Evolutionary conservation across 2,797 vertebrate species (phyloP).

Genomic region (Crocidura indochinensis): DNA sequence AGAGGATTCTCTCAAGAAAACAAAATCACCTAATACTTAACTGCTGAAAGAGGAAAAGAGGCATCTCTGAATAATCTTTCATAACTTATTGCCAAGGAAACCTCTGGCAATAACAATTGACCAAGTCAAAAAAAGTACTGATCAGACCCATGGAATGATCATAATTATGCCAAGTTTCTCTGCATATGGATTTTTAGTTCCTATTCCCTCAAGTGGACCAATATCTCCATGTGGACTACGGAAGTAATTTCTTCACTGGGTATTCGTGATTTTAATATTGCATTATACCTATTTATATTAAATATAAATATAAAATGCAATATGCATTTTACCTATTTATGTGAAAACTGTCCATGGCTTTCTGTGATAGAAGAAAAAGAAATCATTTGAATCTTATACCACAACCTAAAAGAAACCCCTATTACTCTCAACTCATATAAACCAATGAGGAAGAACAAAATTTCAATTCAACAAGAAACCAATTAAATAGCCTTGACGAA

Average conservation of each 20-base stretch:
- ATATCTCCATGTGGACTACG: neutral
- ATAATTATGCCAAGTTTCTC: neutral
- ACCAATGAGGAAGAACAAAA: no score
- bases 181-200: neutral
- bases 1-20: neutral
- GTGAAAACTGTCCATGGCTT: neutral
- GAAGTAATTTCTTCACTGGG: neutral
- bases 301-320: no score
- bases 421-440: no score
- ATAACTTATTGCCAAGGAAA: neutral
- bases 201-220: no score
- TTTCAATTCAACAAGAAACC: no score
- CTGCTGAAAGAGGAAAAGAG: neutral
- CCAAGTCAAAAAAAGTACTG: neutral
- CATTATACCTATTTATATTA: no score
- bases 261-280: neutral
- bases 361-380: neutral
- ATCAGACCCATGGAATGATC: neutral
- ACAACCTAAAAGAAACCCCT: neutral
- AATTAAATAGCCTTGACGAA: no score
- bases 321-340: neutral
- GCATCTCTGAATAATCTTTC: constrained; percentile 2
- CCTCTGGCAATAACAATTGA: neutral
- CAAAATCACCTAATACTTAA: constrained; percentile 22
- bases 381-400: neutral